Evolutionary conservation across 2,888 invertebrate species (phyloP), one percentile per base, ranked within the genome.

Genomic region (Toxonevra muliebris): DNA sequence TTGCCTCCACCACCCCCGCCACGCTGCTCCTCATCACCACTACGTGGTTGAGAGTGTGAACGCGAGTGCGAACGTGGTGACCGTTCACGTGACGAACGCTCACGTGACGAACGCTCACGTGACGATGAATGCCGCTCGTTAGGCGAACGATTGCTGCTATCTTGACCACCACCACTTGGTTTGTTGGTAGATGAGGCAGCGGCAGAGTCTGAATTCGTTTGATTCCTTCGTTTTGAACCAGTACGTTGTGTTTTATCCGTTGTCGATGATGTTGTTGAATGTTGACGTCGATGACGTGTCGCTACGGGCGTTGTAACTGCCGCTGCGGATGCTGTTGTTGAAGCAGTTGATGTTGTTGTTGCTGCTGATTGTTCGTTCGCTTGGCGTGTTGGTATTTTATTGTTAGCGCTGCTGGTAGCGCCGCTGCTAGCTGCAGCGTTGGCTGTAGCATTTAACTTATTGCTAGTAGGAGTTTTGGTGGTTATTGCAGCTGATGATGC

Each of bases 1-100:
- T 55, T 15, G 66, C 62, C 55, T 30, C 42, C 53, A 58, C 12
- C 50, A 57, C 17, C 62, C 70, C 48, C 42, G n/a, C 19, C n/a
- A 50, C 30, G 17, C 17, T 60, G 73, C 75, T 73, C 71, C 42
- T 69, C 71, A 43, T 61, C 72, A 69, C 68, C 75, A 71, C 69
- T 74, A 72, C 69, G 74, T 68, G 58, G 65, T 17, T 57, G 57
- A 13, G 65, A 65, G 42, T 50, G 65, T 9, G 65, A 65, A 19
- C 73, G 73, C 53, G 64, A 65, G 17, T 53, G 59, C 41, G 61
- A 69, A n/a, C 54, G 50, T 19, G 64, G 57, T n/a, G n/a, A n/a
- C 9, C 64, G 64, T n/a, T n/a, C n/a, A n/a, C 54, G 50, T 19
- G 64, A 64, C n/a, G n/a, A n/a, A 10, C 64, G 64, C n/a, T n/a